Evolutionary conservation across 2,888 invertebrate genomes (phyloP), one percentile per base, ranked within the genome.

Genomic region (Abscondita cerata): DNA sequence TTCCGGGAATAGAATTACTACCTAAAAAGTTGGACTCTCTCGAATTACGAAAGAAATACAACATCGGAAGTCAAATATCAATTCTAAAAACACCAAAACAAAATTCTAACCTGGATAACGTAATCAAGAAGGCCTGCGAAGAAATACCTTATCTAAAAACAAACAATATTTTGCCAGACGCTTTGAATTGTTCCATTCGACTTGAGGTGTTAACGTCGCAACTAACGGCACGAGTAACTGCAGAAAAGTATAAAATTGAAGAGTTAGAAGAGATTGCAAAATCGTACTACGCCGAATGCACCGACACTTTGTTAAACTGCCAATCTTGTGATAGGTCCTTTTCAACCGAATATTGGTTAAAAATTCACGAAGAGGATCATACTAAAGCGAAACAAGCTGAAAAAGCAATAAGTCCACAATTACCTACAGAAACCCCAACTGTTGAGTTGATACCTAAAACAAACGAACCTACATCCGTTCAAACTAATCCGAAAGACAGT

Each of bases 41-140:
- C 9, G 50, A 53, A 12, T 18, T 62, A 38, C 31, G 59, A 25
- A 59, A 62, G 46, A 62, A 62, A 54, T 62, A 59, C 18, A 62
- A 62, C 13, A 58, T 62, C n/a, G 62, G 62, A 11, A 62, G 62
- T 44, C 46, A 62, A 46, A 62, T 62, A 36, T 59, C 58, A 3
- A 62, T 62, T 38, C 33, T 62, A 31, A 58, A 62, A 53, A 53
- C 50, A 12, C 47, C 48, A 20, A 56, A 52, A 12, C 47, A 20
- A 13, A 12, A 4, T 33, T n/a, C 13, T 19, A 8, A 16, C n/a
- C 15, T 16, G 25, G 44, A 58, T 5, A 11, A 11, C 13, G 13
- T 47, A 12, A 12, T 57, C 2, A 57, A 57, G 40, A 48, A 13
- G 3, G 52, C 57, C 25, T 57, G 52, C 25, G 57, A 57, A 33